Percentiles rank a stretch among this genome's conserved stretches.
These are phyloP conservation scores for Mimas tiliae DNA, from an alignment of 2,888 invertebrate genomes.

Conservation along the genomic window DNA sequence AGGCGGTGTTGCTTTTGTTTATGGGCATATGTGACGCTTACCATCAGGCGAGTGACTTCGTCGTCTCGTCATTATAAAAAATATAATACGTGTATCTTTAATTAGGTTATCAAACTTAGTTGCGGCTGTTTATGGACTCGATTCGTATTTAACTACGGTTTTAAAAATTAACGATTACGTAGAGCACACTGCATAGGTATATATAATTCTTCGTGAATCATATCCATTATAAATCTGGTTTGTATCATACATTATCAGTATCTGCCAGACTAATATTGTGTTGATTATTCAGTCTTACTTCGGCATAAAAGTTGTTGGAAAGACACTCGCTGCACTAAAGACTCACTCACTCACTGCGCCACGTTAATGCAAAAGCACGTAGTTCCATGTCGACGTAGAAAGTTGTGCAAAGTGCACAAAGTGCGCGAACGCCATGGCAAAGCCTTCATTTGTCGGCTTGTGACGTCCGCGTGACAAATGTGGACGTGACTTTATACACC, in stretches of 20 bases:
- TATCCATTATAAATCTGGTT: background rate
- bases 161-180: background rate
- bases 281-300: constrained; percentile 77
- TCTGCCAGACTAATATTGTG: constrained; percentile 52
- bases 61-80: too few species aligned
- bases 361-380: constrained; percentile 82
- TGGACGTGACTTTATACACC: constrained; percentile 75
- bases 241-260: background rate
- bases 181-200: background rate
- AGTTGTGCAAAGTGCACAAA: constrained; percentile 83
- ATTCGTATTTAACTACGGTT: background rate
- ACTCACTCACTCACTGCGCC: constrained; percentile 72
- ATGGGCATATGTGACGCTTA: too few species aligned
- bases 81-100: background rate
- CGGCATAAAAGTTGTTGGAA: constrained; percentile 74
- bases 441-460: constrained; percentile 84
- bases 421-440: constrained; percentile 78
- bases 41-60: too few species aligned
- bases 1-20: too few species aligned
- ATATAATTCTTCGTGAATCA: background rate
- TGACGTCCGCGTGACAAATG: constrained; percentile 84
- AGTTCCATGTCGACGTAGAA: constrained; percentile 79
- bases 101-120: background rate
- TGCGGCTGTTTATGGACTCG: background rate
- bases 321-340: constrained; percentile 74